Conservation (phyloP, 2,888 invertebrate genomes). For the Allophyes oxyacanthae region DNA sequence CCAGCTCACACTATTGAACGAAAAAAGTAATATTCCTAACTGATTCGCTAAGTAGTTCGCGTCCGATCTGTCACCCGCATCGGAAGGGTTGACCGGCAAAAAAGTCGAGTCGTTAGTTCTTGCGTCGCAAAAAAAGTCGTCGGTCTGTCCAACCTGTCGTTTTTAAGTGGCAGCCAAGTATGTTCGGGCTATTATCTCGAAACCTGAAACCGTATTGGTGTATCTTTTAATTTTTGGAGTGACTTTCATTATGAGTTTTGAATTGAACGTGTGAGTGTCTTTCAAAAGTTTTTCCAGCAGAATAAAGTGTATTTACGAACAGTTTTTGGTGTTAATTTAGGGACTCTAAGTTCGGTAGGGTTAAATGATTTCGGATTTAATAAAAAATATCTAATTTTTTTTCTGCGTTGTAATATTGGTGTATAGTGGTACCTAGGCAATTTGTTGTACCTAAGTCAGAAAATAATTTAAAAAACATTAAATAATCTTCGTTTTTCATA, state of each 20-base stretch:
- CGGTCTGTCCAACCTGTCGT: constrained; percentile 54
- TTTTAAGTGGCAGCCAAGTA: constrained; percentile 59
- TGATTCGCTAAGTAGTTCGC: constrained; percentile 66
- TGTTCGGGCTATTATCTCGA: constrained; percentile 51
- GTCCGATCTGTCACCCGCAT: constrained; percentile 67
- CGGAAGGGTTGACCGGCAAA: constrained; percentile 61
- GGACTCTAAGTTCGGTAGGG: not conserved
- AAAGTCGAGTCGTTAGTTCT: constrained; percentile 55
- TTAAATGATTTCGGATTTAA: no score
- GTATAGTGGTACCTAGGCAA: no score
- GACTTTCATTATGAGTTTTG: constrained; percentile 36
- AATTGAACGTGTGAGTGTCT: constrained; percentile 26
- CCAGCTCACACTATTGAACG: constrained; percentile 46
- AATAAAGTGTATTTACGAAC: not conserved
- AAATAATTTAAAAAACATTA: no score
- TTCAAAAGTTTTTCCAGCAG: constrained; percentile 8
- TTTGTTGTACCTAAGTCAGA: no score
- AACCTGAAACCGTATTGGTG: constrained; percentile 41
- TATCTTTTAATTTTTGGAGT: constrained; percentile 46
- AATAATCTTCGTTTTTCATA: no score
- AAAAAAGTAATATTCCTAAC: constrained; percentile 48
- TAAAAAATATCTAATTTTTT: no score
- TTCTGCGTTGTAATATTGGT: no score
- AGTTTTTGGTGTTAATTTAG: not conserved
- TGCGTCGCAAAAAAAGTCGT: constrained; percentile 48